These are phyloP conservation scores for Lithophane socia DNA, from an alignment of 2,888 invertebrate genomes.

Conservation along the genomic window DNA sequence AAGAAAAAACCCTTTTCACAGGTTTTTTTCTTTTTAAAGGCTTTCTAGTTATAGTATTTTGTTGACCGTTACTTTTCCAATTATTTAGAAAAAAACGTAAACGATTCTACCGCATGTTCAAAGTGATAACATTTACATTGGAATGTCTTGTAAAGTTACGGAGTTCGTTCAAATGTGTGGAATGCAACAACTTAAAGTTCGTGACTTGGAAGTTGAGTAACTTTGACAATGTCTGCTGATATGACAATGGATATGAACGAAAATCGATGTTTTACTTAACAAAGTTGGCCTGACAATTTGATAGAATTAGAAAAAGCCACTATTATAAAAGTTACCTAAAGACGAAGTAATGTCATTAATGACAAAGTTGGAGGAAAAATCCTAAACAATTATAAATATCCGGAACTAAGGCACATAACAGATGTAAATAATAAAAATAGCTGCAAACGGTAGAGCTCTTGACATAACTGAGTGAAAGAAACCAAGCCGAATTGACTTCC, in stretches of 20 bases:
- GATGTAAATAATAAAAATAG: conserved; percentile 46
- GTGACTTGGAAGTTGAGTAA: conserved; percentile 61
- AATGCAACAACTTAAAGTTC: conserved; percentile 60
- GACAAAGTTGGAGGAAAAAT: background rate
- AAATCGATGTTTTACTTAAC: background rate
- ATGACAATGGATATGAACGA: background rate
- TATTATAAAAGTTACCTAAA: background rate
- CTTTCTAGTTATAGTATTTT: background rate
- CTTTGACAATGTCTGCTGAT: conserved; percentile 18
- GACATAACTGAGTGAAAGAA: conserved; percentile 67
- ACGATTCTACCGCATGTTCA: conserved; percentile 19
- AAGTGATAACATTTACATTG: conserved; percentile 38
- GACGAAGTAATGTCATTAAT: conserved; percentile 10
- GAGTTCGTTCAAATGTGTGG: conserved; percentile 43
- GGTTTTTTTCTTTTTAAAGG: too few relatives aligned
- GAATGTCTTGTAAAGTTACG: conserved; percentile 41
- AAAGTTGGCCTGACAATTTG: background rate
- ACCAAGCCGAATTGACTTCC: conserved; percentile 70
- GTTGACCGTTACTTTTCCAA: conserved; percentile 17
- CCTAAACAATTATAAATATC: conserved; percentile 6
- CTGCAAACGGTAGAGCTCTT: conserved; percentile 39
- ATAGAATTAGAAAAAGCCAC: background rate
- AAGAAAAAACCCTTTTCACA: background rate
- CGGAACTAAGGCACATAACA: conserved; percentile 36
- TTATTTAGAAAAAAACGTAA: background rate